phyloP scores from a whole-genome alignment of 2,797 vertebrate genomes.

The Coregonus ussuriensis region DNA sequence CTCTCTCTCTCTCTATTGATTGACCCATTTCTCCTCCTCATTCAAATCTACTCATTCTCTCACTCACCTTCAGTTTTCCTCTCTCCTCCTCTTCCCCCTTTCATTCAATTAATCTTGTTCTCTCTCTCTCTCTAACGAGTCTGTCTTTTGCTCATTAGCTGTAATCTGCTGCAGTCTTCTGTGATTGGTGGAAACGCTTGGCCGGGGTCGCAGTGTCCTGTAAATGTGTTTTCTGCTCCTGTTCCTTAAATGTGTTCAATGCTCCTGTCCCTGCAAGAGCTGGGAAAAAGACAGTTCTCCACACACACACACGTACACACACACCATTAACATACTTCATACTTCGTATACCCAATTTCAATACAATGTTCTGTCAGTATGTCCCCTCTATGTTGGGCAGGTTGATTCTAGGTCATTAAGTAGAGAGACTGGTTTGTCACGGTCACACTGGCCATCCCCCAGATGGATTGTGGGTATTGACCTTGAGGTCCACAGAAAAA shows the following conservation, averaged over 20 bases:
- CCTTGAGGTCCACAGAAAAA: neutral
- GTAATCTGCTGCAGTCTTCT: conserved; percentile 2
- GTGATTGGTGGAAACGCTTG: conserved; percentile 11
- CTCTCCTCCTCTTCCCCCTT: neutral
- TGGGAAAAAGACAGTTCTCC: neutral
- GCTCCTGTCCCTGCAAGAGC: neutral
- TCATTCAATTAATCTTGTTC: neutral
- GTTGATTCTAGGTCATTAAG: neutral
- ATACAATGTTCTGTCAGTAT: neutral
- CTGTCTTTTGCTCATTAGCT: neutral
- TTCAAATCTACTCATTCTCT: conserved; percentile 8
- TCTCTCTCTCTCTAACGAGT: neutral
- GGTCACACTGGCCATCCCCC: neutral
- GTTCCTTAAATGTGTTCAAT: neutral
- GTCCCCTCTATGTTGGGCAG: too few relatives aligned
- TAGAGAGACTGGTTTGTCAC: neutral
- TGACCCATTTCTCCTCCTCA: neutral
- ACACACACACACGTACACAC: neutral
- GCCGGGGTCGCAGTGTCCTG: conserved; percentile 7
- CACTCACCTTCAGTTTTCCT: neutral
- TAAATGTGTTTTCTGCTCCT: conserved; percentile 12
- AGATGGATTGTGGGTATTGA: neutral
- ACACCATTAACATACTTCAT: neutral
- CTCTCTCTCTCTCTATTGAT: neutral
- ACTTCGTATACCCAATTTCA: neutral